A percentile compares a stretch with the other conserved stretches of the same genome.
These are phyloP conservation scores for Cremastobaeus sp. DNA, from an alignment of 2,888 invertebrate species.

Conservation along the genomic window DNA sequence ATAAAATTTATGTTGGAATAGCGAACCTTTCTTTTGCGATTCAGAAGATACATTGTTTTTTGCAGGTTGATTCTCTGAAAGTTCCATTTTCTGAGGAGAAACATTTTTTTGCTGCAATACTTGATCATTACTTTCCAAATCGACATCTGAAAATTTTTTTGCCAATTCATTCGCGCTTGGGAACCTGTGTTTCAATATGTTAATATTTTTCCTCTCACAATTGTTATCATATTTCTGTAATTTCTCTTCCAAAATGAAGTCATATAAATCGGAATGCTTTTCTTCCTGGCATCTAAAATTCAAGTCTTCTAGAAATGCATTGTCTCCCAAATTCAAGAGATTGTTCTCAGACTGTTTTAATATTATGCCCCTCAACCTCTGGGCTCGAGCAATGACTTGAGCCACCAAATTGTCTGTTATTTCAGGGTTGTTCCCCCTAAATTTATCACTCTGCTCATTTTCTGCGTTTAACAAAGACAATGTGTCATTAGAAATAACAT, in stretches of 20 bases:
- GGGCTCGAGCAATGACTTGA: constrained; percentile 70
- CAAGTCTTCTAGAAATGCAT: constrained; percentile 61
- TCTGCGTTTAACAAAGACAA: no score
- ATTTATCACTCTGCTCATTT: no score
- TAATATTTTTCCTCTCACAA: no score
- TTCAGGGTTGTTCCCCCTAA: no score
- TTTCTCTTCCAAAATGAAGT: constrained; percentile 74
- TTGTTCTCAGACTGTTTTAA: constrained; percentile 69
- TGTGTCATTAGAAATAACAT: constrained; percentile 9
- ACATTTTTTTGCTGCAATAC: constrained; percentile 23
- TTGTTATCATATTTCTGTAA: constrained; percentile 73
- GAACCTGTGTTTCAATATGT: no score
- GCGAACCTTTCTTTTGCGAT: no score
- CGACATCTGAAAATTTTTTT: no score
- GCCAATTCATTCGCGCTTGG: no score
- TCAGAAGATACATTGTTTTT: no score
- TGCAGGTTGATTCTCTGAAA: no score
- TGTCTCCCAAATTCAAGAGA: constrained; percentile 63
- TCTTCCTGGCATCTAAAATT: constrained; percentile 51
- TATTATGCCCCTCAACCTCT: constrained; percentile 70
- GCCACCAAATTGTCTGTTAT: constrained; percentile 71
- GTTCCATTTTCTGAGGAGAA: no score
- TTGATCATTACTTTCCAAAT: not conserved
- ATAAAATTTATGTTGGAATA: no score
- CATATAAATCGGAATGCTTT: constrained; percentile 66